Evolutionary conservation across 2,113 vertebrate genomes (phyloP).

Genomic region (Arenaria interpres): DNA sequence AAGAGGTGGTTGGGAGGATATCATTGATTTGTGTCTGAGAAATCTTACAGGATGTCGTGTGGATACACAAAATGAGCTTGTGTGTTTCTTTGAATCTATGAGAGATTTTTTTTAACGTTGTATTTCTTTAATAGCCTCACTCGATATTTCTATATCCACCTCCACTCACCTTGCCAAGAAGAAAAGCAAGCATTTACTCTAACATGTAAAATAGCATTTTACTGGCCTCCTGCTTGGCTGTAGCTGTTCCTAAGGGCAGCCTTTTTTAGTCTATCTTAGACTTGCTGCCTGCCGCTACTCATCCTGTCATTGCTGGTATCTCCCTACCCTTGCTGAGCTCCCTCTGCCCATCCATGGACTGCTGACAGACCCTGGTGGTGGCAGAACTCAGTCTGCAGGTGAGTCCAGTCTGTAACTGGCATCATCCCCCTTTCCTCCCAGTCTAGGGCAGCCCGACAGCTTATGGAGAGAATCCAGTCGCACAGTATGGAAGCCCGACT

Average conservation of each 20-base stretch:
- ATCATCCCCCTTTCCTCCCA: conserved; percentile 54
- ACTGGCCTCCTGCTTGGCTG: not conserved
- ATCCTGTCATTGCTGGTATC: not conserved
- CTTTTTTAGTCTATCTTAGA: not conserved
- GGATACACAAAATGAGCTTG: not conserved
- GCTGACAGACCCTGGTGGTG: not conserved
- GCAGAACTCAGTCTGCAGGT: not conserved
- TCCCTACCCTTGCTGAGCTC: not conserved
- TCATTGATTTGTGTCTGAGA: not conserved
- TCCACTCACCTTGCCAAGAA: not conserved
- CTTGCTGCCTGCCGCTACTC: not conserved
- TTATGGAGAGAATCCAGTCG: conserved; percentile 93
- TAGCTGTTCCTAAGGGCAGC: not conserved
- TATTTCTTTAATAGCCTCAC: not conserved
- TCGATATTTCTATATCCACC: not conserved
- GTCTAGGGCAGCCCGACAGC: conserved; percentile 94
- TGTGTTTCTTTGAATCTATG: not conserved
- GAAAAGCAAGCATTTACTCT: not conserved
- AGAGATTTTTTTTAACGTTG: not conserved
- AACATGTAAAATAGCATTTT: not conserved
- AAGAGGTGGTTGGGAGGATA: not conserved
- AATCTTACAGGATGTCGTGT: not conserved
- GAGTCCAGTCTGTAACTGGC: not conserved
- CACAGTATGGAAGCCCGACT: conserved; percentile 91
- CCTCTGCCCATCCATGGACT: not conserved